phyloP scores from a whole-genome alignment of 2,888 invertebrate species.

The Cosmopolites sordidus region DNA sequence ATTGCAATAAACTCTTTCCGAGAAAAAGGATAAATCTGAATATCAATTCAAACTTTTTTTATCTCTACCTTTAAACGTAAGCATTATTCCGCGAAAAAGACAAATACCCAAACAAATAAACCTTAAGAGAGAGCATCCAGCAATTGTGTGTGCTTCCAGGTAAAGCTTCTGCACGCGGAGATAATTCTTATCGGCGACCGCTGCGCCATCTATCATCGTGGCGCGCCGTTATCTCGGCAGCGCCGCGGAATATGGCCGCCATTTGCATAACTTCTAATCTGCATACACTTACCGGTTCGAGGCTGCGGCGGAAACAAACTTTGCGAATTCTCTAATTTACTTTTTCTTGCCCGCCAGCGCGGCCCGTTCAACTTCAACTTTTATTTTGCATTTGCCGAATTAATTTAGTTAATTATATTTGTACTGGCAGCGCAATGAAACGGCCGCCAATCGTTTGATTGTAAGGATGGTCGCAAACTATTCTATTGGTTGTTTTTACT shows the following conservation, averaged over 20 bases:
- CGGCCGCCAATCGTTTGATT: slow-evolving; percentile 3
- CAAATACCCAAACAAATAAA: too few relatives aligned
- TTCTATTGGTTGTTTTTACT: too few relatives aligned
- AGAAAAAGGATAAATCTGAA: too few relatives aligned
- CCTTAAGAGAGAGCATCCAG: slow-evolving; percentile 1
- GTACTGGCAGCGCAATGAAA: slow-evolving; percentile 24
- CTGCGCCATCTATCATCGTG: slow-evolving; percentile 38
- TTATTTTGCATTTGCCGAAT: slow-evolving; percentile 28
- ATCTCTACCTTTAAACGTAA: background rate
- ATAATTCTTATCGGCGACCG: slow-evolving; percentile 34
- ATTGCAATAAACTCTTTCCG: too few relatives aligned
- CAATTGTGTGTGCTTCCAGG: slow-evolving; percentile 19
- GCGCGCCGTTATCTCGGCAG: slow-evolving; percentile 33
- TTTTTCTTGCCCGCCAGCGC: slow-evolving; percentile 32
- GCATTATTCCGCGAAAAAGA: background rate
- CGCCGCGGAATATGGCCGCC: slow-evolving; percentile 36
- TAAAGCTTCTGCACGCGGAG: slow-evolving; percentile 22
- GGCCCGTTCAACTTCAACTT: slow-evolving; percentile 25
- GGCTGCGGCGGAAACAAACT: slow-evolving; percentile 35
- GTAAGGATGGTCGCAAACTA: too few relatives aligned
- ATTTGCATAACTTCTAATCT: slow-evolving; percentile 45
- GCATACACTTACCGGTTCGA: slow-evolving; percentile 38
- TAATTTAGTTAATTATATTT: slow-evolving; percentile 28
- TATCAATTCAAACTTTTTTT: background rate
- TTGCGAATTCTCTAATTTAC: slow-evolving; percentile 40